Evolutionary conservation across 1,140 invertebrate species (phyloP), one percentile per base, ranked within the genome.

Genomic region (Bombus terrestris): DNA sequence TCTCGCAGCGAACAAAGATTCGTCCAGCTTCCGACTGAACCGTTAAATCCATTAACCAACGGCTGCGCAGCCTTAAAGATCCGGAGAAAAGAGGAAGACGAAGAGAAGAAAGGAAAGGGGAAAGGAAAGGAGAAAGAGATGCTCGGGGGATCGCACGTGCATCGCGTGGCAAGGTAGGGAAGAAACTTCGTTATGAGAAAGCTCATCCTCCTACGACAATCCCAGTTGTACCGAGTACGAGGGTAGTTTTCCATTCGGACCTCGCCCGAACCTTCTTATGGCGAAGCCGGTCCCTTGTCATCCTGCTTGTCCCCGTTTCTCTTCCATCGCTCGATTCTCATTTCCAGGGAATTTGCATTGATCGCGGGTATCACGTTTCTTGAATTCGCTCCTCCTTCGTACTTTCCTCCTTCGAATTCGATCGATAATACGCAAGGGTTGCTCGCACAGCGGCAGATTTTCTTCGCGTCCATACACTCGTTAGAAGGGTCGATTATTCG

Each of bases 121-220:
- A 32, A 41, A 41, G n/a, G 13, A 1, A 13, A 9, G 25, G 47
- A 75, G 35, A 62, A 59, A 64, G 74, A 82, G 9, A 53, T 25
- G 57, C 81, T 88, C 81, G 68, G 64, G 64, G 53, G 88, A 89
- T 87, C 84, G 86, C 87, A 86, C 88, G 88, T 88, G 88, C 88
- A 86, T 89, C 85, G 88, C 84, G 87, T 90, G 86, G 72, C 81
- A 81, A 89, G 35, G 43, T 43, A 39, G 41, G 9, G 64, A 89
- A 82, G 88, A 89, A 90, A 90, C 88, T 89, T 90, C 81, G 88
- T 90, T 90, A 89, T 89, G 87, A 89, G 88, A 86, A 86, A 89
- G 85, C 88, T 85, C 85, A 86, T 84, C 79, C 79, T 85, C 86
- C 37, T 77, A 85, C 87, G 81, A 86, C 84, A 79, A 86, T 87